A percentile compares a stretch with the other conserved stretches of the same genome.
Evolutionary conservation across 2,113 vertebrate species (phyloP).

Genomic region (Eretmochelys imbricata): DNA sequence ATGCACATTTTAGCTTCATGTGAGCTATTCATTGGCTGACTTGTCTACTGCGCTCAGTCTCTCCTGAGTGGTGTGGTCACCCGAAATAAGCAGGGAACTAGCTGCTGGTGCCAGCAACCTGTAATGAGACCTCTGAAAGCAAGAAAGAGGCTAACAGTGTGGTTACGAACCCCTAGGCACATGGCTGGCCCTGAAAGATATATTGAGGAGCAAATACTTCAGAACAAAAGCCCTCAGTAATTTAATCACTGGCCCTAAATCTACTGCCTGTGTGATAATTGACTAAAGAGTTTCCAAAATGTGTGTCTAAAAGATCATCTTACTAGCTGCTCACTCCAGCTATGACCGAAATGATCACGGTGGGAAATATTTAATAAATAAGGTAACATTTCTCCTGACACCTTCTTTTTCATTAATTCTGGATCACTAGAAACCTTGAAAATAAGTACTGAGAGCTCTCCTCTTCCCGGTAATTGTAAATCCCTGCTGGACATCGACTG

Average conservation of each 20-base stretch:
- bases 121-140: slow-evolving; percentile 42
- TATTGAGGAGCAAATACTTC: slow-evolving; percentile 29
- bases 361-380: not conserved
- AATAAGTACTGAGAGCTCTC: not conserved
- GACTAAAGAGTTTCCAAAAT: slow-evolving; percentile 43
- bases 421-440: not conserved
- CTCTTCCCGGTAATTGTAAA: not conserved
- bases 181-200: slow-evolving; percentile 51
- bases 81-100: slow-evolving; percentile 23
- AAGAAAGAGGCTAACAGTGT: slow-evolving; percentile 47
- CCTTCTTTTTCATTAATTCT: not conserved
- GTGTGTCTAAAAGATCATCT: slow-evolving; percentile 24
- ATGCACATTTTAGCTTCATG: slow-evolving; percentile 10
- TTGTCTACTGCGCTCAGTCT: slow-evolving; percentile 1
- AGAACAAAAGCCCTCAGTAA: slow-evolving; percentile 53
- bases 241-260: slow-evolving; percentile 51
- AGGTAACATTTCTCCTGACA: not conserved
- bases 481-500: not conserved
- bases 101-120: slow-evolving; percentile 4
- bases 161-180: slow-evolving; percentile 38
- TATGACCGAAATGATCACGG: not conserved
- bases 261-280: slow-evolving; percentile 18
- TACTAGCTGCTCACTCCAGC: not conserved
- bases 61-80: slow-evolving; percentile 30
- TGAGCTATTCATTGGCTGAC: not conserved